Evolutionary conservation across 2,888 invertebrate species (phyloP).

Genomic region (Yponomeuta cagnagella): DNA sequence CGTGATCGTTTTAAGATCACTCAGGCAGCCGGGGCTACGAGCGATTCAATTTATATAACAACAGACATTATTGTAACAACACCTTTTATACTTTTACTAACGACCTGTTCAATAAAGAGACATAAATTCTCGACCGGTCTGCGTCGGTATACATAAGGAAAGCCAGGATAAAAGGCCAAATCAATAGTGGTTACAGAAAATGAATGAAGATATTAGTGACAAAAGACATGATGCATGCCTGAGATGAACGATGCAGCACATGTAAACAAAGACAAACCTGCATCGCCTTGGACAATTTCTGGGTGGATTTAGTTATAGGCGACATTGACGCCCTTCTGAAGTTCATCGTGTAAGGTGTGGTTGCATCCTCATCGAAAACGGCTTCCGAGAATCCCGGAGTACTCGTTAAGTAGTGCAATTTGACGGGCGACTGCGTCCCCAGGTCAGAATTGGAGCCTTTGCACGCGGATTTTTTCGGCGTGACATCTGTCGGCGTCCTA

Average conservation of each 20-base stretch:
- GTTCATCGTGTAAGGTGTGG: conserved; percentile 58
- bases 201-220: background rate
- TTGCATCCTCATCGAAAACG: conserved; percentile 45
- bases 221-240: background rate
- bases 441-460: conserved; percentile 19
- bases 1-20: no score
- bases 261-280: conserved; percentile 78
- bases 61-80: no score
- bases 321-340: conserved; percentile 87
- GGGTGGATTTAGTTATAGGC: conserved; percentile 90
- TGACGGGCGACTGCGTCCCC: conserved; percentile 32
- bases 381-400: conserved; percentile 57
- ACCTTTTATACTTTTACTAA: no score
- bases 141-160: no score
- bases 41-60: no score
- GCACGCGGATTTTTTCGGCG: conserved; percentile 38
- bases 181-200: no score
- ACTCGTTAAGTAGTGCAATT: conserved; percentile 59
- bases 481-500: conserved; percentile 31
- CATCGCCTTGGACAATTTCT: conserved; percentile 91
- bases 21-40: no score
- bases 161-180: no score
- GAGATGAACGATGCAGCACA: background rate
- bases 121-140: no score
- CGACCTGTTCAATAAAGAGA: no score